These are phyloP conservation scores for Pogonophryne albipinna DNA, from an alignment of 2,797 vertebrate genomes.

Conservation along the genomic window DNA sequence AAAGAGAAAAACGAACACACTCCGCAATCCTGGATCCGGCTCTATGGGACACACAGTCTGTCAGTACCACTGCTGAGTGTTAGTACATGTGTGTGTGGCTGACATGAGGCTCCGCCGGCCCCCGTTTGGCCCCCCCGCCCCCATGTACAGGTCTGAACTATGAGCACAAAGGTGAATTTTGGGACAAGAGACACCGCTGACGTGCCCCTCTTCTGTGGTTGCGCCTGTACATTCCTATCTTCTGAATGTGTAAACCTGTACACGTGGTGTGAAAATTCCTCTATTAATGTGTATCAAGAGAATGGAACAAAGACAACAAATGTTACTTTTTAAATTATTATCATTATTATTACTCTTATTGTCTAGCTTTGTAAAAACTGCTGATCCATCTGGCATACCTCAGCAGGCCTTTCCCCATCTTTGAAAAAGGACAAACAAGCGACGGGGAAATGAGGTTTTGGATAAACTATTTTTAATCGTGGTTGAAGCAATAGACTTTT, in stretches of 20 bases:
- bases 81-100: conserved; percentile 55
- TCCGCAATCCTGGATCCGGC: conserved; percentile 67
- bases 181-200: conserved; percentile 63
- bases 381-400: conserved; percentile 90
- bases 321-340: conserved; percentile 91
- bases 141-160: conserved; percentile 81
- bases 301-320: conserved; percentile 88
- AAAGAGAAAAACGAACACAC: conserved; percentile 41
- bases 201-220: conserved; percentile 79
- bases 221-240: conserved; percentile 92
- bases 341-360: conserved; percentile 80
- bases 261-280: conserved; percentile 93
- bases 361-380: conserved; percentile 91
- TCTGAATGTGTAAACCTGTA: conserved; percentile 93
- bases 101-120: conserved; percentile 56
- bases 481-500: conserved; percentile 99
- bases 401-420: conserved; percentile 84
- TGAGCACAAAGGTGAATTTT: conserved; percentile 83
- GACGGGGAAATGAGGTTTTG: conserved; percentile 80
- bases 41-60: conserved; percentile 70
- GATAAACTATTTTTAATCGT: conserved; percentile 97
- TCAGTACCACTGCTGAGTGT: conserved; percentile 64
- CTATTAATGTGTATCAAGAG: conserved; percentile 95
- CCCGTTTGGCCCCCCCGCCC: conserved; percentile 58
- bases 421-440: conserved; percentile 73